Percentiles rank a stretch among this genome's conserved stretches.
These are phyloP conservation scores for Drepana arcuata DNA, from an alignment of 1,140 invertebrate species.

Conservation along the genomic window DNA sequence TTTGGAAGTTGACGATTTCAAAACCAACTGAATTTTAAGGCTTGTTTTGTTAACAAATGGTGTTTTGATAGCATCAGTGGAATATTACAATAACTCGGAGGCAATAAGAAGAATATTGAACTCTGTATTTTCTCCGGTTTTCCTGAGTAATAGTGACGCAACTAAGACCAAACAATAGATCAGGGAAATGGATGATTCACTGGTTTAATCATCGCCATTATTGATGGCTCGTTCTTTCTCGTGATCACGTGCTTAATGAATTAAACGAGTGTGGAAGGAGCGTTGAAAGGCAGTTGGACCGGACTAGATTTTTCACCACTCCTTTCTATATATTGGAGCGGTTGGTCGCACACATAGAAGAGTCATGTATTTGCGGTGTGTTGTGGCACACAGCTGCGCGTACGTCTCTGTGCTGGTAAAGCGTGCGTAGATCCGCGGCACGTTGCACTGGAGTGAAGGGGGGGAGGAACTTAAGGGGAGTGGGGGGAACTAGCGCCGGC, in stretches of 20 bases:
- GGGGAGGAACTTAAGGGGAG: too few species aligned
- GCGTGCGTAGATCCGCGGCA: constrained; percentile 49
- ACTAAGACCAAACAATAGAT: constrained; percentile 10
- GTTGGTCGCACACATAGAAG: background rate
- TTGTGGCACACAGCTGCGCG: constrained; percentile 33
- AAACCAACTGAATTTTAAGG: constrained; percentile 62
- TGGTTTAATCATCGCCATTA: constrained; percentile 11
- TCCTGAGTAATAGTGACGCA: constrained; percentile 10
- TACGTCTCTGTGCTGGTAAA: constrained; percentile 27
- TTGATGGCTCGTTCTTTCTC: background rate
- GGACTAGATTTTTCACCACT: constrained; percentile 58
- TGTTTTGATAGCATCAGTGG: constrained; percentile 10
- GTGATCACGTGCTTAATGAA: background rate
- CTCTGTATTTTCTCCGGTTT: constrained; percentile 23
- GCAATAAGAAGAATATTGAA: constrained; percentile 28
- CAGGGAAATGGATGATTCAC: constrained; percentile 14
- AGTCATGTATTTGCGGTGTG: background rate
- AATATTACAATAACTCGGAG: too few species aligned
- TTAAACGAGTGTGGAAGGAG: constrained; percentile 8
- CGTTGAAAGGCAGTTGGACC: constrained; percentile 26
- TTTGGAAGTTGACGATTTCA: constrained; percentile 67
- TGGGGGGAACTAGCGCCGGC: constrained; percentile 40
- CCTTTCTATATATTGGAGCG: constrained; percentile 42
- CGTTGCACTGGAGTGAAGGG: constrained; percentile 34
- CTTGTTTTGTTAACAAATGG: constrained; percentile 49